Percentiles rank a stretch among this genome's conserved stretches.
Evolutionary conservation across 2,888 invertebrate genomes (phyloP).

Genomic region (Colostygia pectinataria): DNA sequence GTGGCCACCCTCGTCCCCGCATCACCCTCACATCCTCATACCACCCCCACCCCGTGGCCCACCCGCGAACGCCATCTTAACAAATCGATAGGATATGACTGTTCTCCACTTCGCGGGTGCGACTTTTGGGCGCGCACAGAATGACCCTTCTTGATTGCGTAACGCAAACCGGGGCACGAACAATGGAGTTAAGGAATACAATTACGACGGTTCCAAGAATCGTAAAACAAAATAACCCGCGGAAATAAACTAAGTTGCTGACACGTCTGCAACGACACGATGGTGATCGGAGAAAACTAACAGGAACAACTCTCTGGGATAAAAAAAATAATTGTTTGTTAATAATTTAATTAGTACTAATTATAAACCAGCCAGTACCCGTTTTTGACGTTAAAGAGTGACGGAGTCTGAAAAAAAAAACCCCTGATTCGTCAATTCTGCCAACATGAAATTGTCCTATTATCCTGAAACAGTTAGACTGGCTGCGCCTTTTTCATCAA

Average conservation of each 20-base stretch:
- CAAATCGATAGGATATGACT: constrained; percentile 85
- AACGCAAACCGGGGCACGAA: constrained; percentile 54
- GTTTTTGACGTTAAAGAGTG: background rate
- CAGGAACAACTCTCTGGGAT: background rate
- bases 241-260: constrained; percentile 1
- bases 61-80: constrained; percentile 80
- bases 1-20: constrained; percentile 61
- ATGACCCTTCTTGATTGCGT: constrained; percentile 76
- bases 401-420: constrained; percentile 6
- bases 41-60: constrained; percentile 49
- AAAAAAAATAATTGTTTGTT: background rate
- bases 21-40: constrained; percentile 51
- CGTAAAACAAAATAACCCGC: constrained; percentile 17
- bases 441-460: constrained; percentile 41
- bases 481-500: constrained; percentile 59
- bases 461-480: constrained; percentile 46
- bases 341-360: background rate
- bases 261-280: constrained; percentile 1
- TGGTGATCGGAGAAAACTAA: background rate
- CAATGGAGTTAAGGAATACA: constrained; percentile 44
- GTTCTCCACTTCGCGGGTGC: constrained; percentile 80
- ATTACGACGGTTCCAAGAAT: constrained; percentile 22
- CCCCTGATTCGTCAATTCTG: constrained; percentile 23
- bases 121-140: constrained; percentile 79
- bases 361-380: background rate